phyloP scores from a whole-genome alignment of 2,113 vertebrate genomes.

The Dromiciops gliroides region DNA sequence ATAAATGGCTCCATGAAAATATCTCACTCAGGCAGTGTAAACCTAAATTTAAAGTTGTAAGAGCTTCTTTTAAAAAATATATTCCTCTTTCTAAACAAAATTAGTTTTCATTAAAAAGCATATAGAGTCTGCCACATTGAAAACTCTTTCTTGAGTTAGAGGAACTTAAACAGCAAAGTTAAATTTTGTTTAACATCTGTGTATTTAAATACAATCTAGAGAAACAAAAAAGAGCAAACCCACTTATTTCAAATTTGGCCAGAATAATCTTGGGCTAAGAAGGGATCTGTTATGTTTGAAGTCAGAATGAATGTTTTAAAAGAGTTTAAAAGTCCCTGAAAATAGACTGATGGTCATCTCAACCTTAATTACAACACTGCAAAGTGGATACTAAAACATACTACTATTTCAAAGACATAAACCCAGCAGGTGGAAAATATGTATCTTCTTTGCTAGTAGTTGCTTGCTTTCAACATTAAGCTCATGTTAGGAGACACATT shows the following conservation, averaged over 20 bases:
- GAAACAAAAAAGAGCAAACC: background rate
- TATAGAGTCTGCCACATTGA: conserved; percentile 52
- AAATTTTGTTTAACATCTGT: conserved; percentile 25
- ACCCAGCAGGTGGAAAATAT: background rate
- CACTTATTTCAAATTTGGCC: conserved; percentile 49
- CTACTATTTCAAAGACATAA: background rate
- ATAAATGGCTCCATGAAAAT: conserved; percentile 72
- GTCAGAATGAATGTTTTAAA: conserved; percentile 25
- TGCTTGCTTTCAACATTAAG: conserved; percentile 53
- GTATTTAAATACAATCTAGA: conserved; percentile 33
- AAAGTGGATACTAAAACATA: conserved; percentile 30
- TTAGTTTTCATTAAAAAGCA: conserved; percentile 59
- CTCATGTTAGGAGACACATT: background rate
- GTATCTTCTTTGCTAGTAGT: conserved; percentile 4
- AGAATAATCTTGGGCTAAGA: conserved; percentile 38
- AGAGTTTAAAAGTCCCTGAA: conserved; percentile 21
- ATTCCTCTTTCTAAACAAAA: conserved; percentile 25
- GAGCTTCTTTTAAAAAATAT: conserved; percentile 57
- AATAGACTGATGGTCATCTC: conserved; percentile 38
- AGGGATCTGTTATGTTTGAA: conserved; percentile 22
- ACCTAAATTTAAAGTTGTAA: conserved; percentile 62
- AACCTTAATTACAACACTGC: conserved; percentile 44
- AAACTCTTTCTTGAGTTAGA: conserved; percentile 33
- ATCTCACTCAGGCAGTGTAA: conserved; percentile 69
- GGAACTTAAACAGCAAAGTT: conserved; percentile 40